Percentiles rank a stretch among this genome's conserved stretches.
These are phyloP conservation scores for Sitta carolinensis DNA, from an alignment of 2,797 vertebrate species.

Conservation along the genomic window DNA sequence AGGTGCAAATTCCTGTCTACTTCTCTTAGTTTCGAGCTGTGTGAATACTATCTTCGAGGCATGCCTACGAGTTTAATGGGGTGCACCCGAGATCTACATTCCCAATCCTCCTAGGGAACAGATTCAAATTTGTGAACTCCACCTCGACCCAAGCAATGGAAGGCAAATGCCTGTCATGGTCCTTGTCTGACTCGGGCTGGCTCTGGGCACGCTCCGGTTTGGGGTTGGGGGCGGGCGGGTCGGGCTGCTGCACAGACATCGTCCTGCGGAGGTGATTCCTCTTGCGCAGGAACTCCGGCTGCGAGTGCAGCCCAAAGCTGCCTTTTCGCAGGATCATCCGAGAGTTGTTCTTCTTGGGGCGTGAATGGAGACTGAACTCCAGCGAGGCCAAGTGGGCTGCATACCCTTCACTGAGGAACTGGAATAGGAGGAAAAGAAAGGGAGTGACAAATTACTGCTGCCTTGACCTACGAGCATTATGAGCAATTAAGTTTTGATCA, in stretches of 20 bases:
- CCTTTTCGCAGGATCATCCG: slow-evolving; percentile 96
- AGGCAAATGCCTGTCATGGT: slow-evolving; percentile 80
- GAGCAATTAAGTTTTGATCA: background rate
- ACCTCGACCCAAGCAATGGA: slow-evolving; percentile 77
- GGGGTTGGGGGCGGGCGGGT: slow-evolving; percentile 88
- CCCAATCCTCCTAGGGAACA: slow-evolving; percentile 57
- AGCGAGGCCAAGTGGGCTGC: slow-evolving; percentile 91
- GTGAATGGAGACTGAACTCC: slow-evolving; percentile 89
- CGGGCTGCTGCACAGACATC: slow-evolving; percentile 96
- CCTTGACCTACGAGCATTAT: background rate
- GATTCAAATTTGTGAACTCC: slow-evolving; percentile 79
- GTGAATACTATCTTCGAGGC: background rate
- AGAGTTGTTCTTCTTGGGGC: slow-evolving; percentile 92
- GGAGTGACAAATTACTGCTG: background rate
- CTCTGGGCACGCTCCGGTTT: slow-evolving; percentile 98
- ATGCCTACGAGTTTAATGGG: background rate
- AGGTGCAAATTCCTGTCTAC: background rate
- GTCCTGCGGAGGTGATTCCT: slow-evolving; percentile 93
- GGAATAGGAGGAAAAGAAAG: slow-evolving; percentile 30
- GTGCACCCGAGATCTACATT: background rate
- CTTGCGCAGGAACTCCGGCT: slow-evolving; percentile 95
- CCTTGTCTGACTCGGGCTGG: slow-evolving; percentile 96
- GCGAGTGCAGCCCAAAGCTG: slow-evolving; percentile 92
- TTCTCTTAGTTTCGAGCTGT: slow-evolving; percentile 13
- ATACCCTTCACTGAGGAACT: slow-evolving; percentile 97